phyloP scores from a whole-genome alignment of 1,140 invertebrate genomes.

The Acromyrmex echinatior region DNA sequence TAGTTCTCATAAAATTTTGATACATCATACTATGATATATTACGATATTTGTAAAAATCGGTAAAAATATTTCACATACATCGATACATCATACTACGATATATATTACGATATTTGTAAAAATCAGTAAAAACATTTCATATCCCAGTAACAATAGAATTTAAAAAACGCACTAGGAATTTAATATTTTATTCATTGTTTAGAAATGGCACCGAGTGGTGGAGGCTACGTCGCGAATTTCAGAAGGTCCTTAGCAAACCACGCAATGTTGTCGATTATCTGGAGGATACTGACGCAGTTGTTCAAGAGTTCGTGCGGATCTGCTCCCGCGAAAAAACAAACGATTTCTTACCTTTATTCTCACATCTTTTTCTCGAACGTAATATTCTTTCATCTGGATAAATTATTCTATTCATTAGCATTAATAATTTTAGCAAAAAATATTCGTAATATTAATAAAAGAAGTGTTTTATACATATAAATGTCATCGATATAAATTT shows the following conservation, averaged over 20 bases:
- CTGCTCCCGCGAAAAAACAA: slow-evolving; percentile 76
- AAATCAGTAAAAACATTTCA: too few relatives aligned
- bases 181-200: slow-evolving; percentile 72
- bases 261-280: slow-evolving; percentile 89
- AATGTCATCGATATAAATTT: slow-evolving; percentile 67
- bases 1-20: background rate
- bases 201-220: slow-evolving; percentile 95
- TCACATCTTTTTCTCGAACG: slow-evolving; percentile 93
- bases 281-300: slow-evolving; percentile 89
- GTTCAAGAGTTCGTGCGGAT: slow-evolving; percentile 89
- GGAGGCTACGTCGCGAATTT: slow-evolving; percentile 91
- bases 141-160: too few relatives aligned
- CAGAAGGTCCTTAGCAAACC: slow-evolving; percentile 93
- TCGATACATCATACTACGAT: too few relatives aligned
- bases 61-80: too few relatives aligned
- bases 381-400: slow-evolving; percentile 84
- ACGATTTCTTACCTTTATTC: slow-evolving; percentile 91
- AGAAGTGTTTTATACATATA: background rate
- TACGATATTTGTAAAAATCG: too few relatives aligned
- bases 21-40: too few relatives aligned
- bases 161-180: background rate
- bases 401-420: background rate
- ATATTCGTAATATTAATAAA: background rate
- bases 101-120: too few relatives aligned
- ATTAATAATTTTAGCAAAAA: background rate